phyloP scores from a whole-genome alignment of 2,797 vertebrate genomes.

The Saxicola maurus region DNA sequence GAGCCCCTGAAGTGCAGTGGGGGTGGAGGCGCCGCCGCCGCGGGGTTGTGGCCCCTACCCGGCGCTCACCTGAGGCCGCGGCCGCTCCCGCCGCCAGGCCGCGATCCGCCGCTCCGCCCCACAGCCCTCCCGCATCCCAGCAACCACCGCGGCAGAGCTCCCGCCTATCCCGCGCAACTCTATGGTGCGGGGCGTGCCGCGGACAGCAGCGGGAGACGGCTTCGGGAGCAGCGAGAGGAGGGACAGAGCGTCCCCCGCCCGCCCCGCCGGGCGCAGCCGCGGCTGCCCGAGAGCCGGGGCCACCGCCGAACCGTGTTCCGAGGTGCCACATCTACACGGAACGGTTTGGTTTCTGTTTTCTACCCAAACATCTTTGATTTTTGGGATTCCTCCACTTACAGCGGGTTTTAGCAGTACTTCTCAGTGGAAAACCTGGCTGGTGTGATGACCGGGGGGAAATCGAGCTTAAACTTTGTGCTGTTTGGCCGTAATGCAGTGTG shows the following conservation, averaged over 20 bases:
- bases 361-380: rapidly evolving
- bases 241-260: not conserved
- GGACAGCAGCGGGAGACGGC: rapidly evolving
- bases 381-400: not conserved
- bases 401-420: not conserved
- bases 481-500: not conserved
- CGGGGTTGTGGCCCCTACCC: not conserved
- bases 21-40: not conserved
- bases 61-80: not conserved
- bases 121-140: slow-evolving; percentile 23
- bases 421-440: not conserved
- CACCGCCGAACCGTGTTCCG: rapidly evolving
- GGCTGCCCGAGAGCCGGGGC: rapidly evolving
- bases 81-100: not conserved
- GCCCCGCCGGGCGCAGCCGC: not conserved
- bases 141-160: not conserved
- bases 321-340: not conserved
- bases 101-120: not conserved
- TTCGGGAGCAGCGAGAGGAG: not conserved
- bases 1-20: not conserved
- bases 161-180: not conserved
- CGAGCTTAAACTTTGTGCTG: not conserved
- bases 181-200: not conserved
- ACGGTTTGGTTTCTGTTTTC: not conserved
- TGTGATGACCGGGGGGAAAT: not conserved